Evolutionary conservation across 2,113 vertebrate genomes (phyloP).

Genomic region (Seriola aureovittata): DNA sequence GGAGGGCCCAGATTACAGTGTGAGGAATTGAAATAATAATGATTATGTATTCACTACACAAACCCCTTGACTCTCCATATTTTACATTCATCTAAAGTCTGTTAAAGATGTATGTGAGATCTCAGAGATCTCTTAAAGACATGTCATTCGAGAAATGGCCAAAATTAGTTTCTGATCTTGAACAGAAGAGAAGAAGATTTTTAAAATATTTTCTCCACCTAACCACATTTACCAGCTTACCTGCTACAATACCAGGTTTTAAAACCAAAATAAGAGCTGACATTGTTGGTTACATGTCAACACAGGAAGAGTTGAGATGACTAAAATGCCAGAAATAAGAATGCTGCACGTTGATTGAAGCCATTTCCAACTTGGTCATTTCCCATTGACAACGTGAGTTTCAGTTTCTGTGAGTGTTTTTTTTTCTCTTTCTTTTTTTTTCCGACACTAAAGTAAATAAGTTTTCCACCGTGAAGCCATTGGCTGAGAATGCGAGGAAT

Average conservation of each 20-base stretch:
- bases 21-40: background rate
- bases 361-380: background rate
- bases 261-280: background rate
- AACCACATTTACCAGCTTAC: background rate
- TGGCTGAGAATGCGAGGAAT: slow-evolving; percentile 69
- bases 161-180: background rate
- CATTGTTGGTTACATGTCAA: background rate
- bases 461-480: slow-evolving; percentile 29
- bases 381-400: background rate
- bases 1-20: background rate
- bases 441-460: background rate
- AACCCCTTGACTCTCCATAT: background rate
- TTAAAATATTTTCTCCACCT: background rate
- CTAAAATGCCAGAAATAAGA: background rate
- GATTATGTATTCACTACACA: background rate
- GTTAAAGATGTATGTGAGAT: background rate
- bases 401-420: background rate
- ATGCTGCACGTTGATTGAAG: background rate
- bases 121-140: background rate
- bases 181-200: background rate
- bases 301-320: background rate
- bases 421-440: background rate
- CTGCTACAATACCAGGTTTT: no score
- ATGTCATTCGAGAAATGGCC: background rate
- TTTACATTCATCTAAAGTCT: background rate